Evolutionary conservation across 2,113 vertebrate species (phyloP).

Genomic region (Cyanoramphus novaezelandiae): DNA sequence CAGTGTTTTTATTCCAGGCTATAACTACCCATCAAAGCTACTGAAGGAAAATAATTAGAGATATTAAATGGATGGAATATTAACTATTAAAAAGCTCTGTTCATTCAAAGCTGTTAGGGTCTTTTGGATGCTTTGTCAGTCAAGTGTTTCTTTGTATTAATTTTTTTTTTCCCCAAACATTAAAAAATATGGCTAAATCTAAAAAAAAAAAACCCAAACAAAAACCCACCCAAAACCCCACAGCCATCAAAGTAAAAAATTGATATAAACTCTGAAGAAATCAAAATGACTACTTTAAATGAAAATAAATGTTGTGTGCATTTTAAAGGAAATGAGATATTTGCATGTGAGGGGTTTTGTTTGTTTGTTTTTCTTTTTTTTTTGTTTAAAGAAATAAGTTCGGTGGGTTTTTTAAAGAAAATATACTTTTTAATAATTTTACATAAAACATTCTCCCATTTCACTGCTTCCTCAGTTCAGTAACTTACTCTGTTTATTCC

Average conservation of each 20-base stretch:
- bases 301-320: not conserved
- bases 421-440: not conserved
- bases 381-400: not conserved
- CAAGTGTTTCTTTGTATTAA: not conserved
- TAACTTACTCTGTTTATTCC: not conserved
- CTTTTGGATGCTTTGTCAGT: not conserved
- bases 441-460: not conserved
- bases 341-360: not conserved
- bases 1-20: slow-evolving; percentile 78
- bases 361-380: not conserved
- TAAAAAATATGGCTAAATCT: not conserved
- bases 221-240: not conserved
- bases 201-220: not conserved
- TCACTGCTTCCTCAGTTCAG: not conserved
- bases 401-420: not conserved
- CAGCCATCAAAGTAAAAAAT: not conserved
- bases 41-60: slow-evolving; percentile 80
- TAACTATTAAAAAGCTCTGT: slow-evolving; percentile 70
- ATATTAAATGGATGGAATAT: slow-evolving; percentile 79
- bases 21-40: slow-evolving; percentile 80
- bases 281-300: not conserved
- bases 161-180: not conserved
- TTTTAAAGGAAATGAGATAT: not conserved
- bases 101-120: slow-evolving; percentile 9
- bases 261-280: not conserved